Conservation (phyloP, 2,113 vertebrate species). For the Alaudala cheleensis region DNA sequence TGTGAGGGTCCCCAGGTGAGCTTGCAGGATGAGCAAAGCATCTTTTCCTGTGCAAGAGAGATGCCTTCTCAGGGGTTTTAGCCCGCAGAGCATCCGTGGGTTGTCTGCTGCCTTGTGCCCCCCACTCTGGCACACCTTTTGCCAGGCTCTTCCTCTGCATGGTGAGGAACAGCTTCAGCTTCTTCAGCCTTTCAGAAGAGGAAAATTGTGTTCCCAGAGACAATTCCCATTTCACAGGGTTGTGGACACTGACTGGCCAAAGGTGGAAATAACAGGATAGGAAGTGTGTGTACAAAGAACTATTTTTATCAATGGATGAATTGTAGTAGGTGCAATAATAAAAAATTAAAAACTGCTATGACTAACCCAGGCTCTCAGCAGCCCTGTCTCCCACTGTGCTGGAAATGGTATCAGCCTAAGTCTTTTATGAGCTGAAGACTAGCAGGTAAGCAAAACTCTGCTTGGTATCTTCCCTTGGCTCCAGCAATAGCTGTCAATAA, state of each 20-base stretch:
- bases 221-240: background rate
- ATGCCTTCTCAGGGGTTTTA: background rate
- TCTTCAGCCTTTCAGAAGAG: background rate
- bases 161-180: background rate
- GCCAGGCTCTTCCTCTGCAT: background rate
- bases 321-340: background rate
- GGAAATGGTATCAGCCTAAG: background rate
- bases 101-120: background rate
- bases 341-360: background rate
- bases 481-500: constrained; percentile 14
- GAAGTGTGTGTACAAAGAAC: background rate
- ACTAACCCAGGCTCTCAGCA: background rate
- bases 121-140: background rate
- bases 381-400: background rate
- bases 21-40: background rate
- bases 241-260: background rate
- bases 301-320: background rate
- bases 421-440: background rate
- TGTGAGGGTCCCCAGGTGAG: background rate
- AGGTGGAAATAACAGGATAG: background rate
- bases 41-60: background rate
- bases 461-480: constrained; percentile 16
- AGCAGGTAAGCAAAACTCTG: constrained; percentile 12
- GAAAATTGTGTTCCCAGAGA: background rate
- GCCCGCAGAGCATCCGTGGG: background rate